Evolutionary conservation across 2,888 invertebrate species (phyloP), one percentile per base, ranked within the genome.

Genomic region (Steromphala cineraria): DNA sequence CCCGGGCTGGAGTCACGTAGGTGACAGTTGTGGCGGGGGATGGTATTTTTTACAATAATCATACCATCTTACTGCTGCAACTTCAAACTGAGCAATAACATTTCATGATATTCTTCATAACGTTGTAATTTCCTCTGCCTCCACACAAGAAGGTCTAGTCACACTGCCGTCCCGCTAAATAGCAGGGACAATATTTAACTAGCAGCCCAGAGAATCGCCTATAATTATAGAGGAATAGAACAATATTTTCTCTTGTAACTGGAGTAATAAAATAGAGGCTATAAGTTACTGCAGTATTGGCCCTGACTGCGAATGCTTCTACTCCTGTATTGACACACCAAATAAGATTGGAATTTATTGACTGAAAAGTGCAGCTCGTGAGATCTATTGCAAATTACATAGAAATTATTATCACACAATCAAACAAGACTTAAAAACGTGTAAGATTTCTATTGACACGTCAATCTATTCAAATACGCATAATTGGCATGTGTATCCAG

Each of bases 381-480:
- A 75, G 80, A 80, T 80, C 80, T 82, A 75, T 82, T 80, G 80
- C 80, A 80, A 82, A 82, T 82, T 80, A 80, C 78, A 75, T 75
- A 80, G 80, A 82, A 78, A 80, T 82, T 80, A 82, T 78, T 78
- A 46, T 36, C 77, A 62, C 46, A 81, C 71, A 75, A 76, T 24
- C 53, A 52, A 53, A 79, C 52, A 79, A 67, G 52, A 71, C 19
- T 15, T 52, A 53, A 53, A 67, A 46, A 46, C 46, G 78, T 31
- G 67, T 17, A 17, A 28, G 28, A 17, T 17, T 2, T 67, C 67
- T 67, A 8, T 67, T 3, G 19, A 56, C 24, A 56, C 56, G 56
- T 24, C 21, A 10, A 1, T 7, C n/a, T 7, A 4, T 8, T 56
- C 10, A 7, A 24, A 46, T 46, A 46, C 46, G 46, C 13, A 46